Base-by-base conservation (phyloP, 2,113 vertebrate species). In the Gnathonemus echidnorhynchus region DNA sequence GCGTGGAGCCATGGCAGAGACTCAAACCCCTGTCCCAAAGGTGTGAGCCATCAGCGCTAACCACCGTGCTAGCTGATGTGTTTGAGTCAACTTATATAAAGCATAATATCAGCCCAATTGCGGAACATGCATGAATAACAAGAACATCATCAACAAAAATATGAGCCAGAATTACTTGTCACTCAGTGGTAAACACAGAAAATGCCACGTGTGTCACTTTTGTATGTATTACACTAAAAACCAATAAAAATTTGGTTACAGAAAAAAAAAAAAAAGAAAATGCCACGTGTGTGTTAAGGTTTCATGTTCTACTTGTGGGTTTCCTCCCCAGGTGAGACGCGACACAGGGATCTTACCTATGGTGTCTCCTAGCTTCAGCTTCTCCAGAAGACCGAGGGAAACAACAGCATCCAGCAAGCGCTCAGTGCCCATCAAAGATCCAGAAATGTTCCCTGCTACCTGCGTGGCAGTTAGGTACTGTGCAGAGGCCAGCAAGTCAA, bases 351-450 rank as follows among this genome's bases (percentile, higher is more conserved):
- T 45, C 91, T 89, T 86, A 94, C 74, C 91, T 85, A 1, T 87
- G 86, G 49, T 91, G 39, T 95, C 89, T 95, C 95, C 95, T 92
- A 91, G 87, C 42, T 50, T 10, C 1, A 93, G 91, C 92, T 94
- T 96, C 77, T 94, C 92, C 86, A 99, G 90, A 19, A 99, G 92
- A 11, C 95, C 96, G 93, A 99, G 95, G 56, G 95, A 97, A 66
- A 94, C 94, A 70, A 97, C 97, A 10, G 95, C 95, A 88, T 98
- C 97, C 91, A 99, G 95, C 90, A 99, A 95, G 89, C 94, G 93
- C 89, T 95, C 95, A 0, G 94, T 96, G 49, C 97, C 97, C 45
- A 92, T 91, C 48, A 93, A 58, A 3, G 97, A 97, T 5, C 96
- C 90, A 53, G 92, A 91, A 84, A 97, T 84, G 80, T 92, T 91